Conservation (phyloP, 2,113 vertebrate genomes). For the Rhynchomys soricoides region DNA sequence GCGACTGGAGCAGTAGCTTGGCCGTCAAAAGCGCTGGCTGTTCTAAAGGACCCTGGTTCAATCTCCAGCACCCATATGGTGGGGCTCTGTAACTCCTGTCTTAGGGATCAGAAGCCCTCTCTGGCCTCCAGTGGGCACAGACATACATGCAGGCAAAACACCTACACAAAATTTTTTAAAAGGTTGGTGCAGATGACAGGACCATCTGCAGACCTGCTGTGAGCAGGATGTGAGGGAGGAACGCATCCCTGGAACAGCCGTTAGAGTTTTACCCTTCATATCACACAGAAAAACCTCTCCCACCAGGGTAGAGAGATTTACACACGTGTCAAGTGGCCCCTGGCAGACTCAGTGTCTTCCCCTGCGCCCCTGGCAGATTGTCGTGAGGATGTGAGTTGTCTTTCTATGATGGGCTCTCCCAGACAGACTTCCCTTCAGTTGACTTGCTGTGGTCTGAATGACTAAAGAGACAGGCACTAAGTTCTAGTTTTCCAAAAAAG, state of each 20-base stretch:
- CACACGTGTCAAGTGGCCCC: neutral
- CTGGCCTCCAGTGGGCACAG: no score
- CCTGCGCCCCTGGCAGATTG: neutral
- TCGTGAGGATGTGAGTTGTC: neutral
- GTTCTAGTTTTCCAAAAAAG: conserved; percentile 49
- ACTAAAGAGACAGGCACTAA: neutral
- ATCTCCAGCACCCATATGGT: neutral
- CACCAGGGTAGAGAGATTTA: conserved; percentile 8
- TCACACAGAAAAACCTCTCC: conserved; percentile 37
- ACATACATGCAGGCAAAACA: neutral
- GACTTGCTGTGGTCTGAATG: neutral
- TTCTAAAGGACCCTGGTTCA: neutral
- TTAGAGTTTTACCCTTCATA: neutral
- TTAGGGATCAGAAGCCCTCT: neutral
- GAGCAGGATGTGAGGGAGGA: no score
- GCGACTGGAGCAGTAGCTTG: neutral
- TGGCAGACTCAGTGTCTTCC: neutral
- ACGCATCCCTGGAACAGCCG: neutral
- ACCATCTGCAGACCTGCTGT: neutral
- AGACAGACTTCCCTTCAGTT: neutral
- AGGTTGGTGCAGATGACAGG: neutral
- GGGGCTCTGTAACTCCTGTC: neutral
- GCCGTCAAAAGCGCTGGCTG: neutral
- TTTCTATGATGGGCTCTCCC: neutral
- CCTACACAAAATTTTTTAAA: neutral